Evolutionary conservation across 2,113 vertebrate genomes (phyloP), one percentile per base, ranked within the genome.

Genomic region (Lasiurus borealis): DNA sequence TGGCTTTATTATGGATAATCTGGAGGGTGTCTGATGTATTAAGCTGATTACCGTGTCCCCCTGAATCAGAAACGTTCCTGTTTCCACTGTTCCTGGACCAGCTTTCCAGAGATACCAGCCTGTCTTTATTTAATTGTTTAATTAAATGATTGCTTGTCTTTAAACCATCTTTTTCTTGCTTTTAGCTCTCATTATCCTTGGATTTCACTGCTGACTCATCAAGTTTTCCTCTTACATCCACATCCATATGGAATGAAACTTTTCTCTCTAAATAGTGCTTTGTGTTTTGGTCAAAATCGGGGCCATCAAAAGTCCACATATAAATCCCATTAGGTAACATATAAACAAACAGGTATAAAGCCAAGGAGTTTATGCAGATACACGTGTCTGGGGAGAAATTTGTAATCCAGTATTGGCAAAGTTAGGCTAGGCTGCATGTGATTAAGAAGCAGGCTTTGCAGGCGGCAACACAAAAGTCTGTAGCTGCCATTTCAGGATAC

Each of bases 31-130:
- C 69, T 95, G 90, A 94, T 48, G 73, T 34, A 94, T 80, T 94
- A 94, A 93, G 31, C 31, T 95, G 83, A 93, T 83, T 62, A 82
- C 68, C 83, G 4, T 93, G 75, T 93, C 50, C 78, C 81, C 64
- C 72, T 82, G 62, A 80, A 16, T 90, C 62, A 86, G 57, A 95
- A 85, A 88, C 48, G 75, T 72, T 83, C 52, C 73, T 68, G 83
- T 83, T 46, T 77, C 34, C 73, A n/a, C 62, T 66, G 52, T 75
- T 84, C n/a, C 57, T 46, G 15, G 83, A 50, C 62, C 57, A 48
- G 54, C 34, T 88, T 64, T 80, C 31, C 31, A 50, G 64, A 90
- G 57, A 81, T 27, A 44, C 2, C 57, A 57, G 54, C 19, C 8
- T 57, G 52, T 54, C 18, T 54, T 2, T 54, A 54, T 21, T 54